Conservation (phyloP, 2,113 vertebrate species). For the Petrocephalus microphthalmus region DNA sequence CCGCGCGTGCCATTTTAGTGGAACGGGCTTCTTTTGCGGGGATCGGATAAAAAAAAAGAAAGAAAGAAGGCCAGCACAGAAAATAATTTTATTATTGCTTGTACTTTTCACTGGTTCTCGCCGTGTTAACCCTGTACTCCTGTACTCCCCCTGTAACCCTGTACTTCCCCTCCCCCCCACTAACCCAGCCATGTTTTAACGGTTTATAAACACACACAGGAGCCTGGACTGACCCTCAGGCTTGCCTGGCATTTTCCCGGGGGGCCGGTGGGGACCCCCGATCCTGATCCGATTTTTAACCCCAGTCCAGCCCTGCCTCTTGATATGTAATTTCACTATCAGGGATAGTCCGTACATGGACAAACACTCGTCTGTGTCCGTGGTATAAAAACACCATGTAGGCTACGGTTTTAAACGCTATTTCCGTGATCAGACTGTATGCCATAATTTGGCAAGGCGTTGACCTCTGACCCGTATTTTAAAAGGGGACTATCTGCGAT, state of each 20-base stretch:
- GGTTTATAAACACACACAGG: neutral
- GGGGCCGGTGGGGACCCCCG: neutral
- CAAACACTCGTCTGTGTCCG: too few species aligned
- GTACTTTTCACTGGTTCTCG: neutral
- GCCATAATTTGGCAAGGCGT: too few species aligned
- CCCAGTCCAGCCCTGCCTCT: neutral
- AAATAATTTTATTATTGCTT: neutral
- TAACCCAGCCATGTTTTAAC: neutral
- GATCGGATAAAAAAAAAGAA: neutral
- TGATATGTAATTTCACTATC: neutral
- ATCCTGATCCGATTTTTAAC: neutral
- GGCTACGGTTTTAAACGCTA: neutral
- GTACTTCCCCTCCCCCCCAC: conserved; percentile 29
- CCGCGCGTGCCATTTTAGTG: neutral
- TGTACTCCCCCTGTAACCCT: too few species aligned
- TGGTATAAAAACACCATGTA: neutral
- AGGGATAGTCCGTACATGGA: neutral
- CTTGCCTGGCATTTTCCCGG: neutral
- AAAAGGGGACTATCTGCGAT: neutral
- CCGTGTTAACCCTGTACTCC: conserved; percentile 45
- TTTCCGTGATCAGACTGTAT: too few species aligned
- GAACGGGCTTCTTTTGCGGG: neutral
- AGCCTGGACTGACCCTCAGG: neutral
- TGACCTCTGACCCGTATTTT: neutral
- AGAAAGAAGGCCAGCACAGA: neutral